These are phyloP conservation scores for Pan paniscus DNA, from an alignment of 2,113 vertebrate genomes.

Conservation along the genomic window DNA sequence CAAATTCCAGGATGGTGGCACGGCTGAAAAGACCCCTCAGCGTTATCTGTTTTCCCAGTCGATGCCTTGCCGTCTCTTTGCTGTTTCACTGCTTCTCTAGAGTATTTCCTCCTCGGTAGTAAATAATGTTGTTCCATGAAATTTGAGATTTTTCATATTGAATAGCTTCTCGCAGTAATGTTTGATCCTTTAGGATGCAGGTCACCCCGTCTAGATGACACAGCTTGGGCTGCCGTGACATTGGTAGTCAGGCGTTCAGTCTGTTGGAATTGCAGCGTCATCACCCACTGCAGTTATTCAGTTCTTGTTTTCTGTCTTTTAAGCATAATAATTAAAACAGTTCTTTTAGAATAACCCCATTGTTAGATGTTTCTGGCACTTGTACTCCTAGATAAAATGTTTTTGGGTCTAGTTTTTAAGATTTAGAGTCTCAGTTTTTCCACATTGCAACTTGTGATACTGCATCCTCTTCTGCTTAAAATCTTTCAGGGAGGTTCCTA, in stretches of 20 bases:
- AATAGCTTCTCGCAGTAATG: background rate
- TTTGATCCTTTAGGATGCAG: background rate
- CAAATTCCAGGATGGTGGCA: background rate
- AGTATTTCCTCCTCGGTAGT: background rate
- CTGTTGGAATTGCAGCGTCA: background rate
- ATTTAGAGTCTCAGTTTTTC: background rate
- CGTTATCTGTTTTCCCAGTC: background rate
- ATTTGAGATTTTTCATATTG: background rate
- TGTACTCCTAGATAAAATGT: background rate
- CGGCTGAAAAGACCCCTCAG: background rate
- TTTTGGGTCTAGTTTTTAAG: constrained; percentile 39
- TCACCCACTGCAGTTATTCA: background rate
- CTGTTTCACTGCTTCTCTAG: background rate
- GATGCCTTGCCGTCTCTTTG: background rate
- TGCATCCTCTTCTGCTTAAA: background rate
- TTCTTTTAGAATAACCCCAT: background rate
- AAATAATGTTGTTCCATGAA: background rate
- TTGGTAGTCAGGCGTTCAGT: background rate
- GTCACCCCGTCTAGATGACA: background rate
- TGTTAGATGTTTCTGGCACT: background rate
- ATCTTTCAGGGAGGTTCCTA: background rate
- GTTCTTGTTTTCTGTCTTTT: background rate
- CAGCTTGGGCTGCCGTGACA: background rate
- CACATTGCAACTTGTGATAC: background rate
- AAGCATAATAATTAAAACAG: background rate